A percentile compares a stretch with the other conserved stretches of the same genome.
phyloP scores from a whole-genome alignment of 2,113 vertebrate genomes.

The Pangasianodon hypophthalmus region DNA sequence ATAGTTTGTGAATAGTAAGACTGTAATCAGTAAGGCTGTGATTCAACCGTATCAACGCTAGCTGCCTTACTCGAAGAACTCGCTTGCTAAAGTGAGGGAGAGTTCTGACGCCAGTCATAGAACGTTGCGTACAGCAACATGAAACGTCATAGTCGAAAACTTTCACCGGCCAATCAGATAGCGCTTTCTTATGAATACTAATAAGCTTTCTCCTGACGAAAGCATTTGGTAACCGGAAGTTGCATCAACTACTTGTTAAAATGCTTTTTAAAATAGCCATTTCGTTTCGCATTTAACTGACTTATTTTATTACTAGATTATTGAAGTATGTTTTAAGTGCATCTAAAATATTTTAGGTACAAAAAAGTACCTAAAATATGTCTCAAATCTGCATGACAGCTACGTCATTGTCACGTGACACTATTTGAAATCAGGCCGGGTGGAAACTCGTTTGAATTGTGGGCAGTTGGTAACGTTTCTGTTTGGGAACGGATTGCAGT shows the following conservation, averaged over 20 bases:
- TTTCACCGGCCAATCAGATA: not conserved
- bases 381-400: not conserved
- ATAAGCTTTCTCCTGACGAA: not conserved
- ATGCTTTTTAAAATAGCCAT: not conserved
- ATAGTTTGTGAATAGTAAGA: no score
- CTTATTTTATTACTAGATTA: not conserved
- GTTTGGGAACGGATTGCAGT: not conserved
- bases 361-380: not conserved
- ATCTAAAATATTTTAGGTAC: not conserved
- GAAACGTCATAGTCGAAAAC: not conserved
- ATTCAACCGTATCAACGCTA: no score
- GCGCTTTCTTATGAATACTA: not conserved
- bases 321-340: not conserved
- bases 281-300: not conserved
- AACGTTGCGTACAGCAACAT: no score
- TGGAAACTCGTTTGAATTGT: not conserved
- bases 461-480: not conserved
- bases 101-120: no score
- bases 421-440: conserved; percentile 6
- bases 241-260: not conserved
- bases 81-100: no score
- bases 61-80: no score
- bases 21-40: no score
- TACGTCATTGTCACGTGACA: conserved; percentile 16
- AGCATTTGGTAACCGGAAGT: not conserved